Conservation (phyloP, 2,797 vertebrate genomes). For the Esox lucius region DNA sequence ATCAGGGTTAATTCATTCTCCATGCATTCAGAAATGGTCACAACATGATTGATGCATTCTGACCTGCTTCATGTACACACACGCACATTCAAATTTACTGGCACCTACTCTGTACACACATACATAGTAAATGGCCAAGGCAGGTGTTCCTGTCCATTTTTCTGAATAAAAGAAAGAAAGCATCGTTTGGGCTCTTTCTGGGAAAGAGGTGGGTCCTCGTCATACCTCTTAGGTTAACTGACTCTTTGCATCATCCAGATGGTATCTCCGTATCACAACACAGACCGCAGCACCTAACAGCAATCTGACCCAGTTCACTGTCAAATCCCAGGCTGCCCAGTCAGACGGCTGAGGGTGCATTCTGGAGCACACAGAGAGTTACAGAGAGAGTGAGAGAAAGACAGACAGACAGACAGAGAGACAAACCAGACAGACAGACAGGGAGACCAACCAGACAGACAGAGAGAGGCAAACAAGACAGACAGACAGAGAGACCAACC, state of each 20-base stretch:
- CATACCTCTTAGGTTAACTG: neutral
- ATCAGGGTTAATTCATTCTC: slow-evolving; percentile 31
- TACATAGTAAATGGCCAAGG: slow-evolving; percentile 6
- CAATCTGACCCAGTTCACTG: neutral
- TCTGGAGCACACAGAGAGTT: neutral
- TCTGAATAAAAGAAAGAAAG: neutral
- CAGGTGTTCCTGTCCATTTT: slow-evolving; percentile 5
- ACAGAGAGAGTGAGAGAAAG: too few relatives aligned
- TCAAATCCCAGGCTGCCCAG: neutral
- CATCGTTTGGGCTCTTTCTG: neutral
- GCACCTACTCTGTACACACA: slow-evolving; percentile 8
- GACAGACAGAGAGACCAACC: too few relatives aligned
- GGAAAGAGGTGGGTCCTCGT: neutral
- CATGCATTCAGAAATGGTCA: slow-evolving; percentile 25
- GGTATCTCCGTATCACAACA: neutral
- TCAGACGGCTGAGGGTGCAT: neutral
- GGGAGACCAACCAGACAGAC: too few relatives aligned
- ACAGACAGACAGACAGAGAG: too few relatives aligned
- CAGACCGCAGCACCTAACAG: neutral
- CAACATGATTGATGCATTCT: slow-evolving; percentile 7
- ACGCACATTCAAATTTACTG: slow-evolving; percentile 10
- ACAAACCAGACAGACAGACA: too few relatives aligned
- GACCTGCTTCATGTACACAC: slow-evolving; percentile 2
- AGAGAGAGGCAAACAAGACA: too few relatives aligned
- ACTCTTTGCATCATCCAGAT: neutral